Evolutionary conservation across 2,113 vertebrate genomes (phyloP), one percentile per base, ranked within the genome.

Genomic region (Otocyon megalotis): DNA sequence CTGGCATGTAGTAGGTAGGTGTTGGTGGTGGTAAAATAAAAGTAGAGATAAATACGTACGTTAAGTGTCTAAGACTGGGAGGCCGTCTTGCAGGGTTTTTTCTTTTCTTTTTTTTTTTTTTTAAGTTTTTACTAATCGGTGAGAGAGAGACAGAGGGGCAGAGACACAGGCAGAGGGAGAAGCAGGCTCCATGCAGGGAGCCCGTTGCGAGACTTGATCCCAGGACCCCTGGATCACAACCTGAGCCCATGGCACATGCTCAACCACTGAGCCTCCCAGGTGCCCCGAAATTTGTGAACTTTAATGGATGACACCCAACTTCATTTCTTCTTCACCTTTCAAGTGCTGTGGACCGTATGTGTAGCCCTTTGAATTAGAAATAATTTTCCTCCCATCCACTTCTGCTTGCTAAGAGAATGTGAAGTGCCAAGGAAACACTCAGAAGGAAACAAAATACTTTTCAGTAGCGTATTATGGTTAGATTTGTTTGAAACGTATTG

Each of bases 361-460:
- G 1, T 65, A 35, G 58, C 85, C 60, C 1, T 84, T 62, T 67
- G 30, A 62, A 86, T 63, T 53, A 79, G 77, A 84, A 96, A 62
- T 48, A 53, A 3, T 80, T 37, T 87, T 92, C 72, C 54, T 87
- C 26, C 2, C 58, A 20, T 43, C 17, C 30, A 37, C 19, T 79
- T 54, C 30, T 71, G 0, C 60, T 35, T 92, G 5, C 26, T 74
- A 69, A 94, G 67, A 90, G 26, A 87, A 74, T 62, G 53, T 72
- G 14, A 28, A 77, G n/a, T 88, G 5, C 32, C 35, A 4, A 35
- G 24, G n/a, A 24, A 82, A 72, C 35, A 77, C 63, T 63, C 11
- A 50, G 77, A 95, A 58, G 48, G 37, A 65, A 56, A 71, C 24
- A 69, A 83, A 81, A 74, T 89, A 60, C 13, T 92, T 93, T 93